Conservation (phyloP, 2,113 vertebrate species). For the Pollachius pollachius region DNA sequence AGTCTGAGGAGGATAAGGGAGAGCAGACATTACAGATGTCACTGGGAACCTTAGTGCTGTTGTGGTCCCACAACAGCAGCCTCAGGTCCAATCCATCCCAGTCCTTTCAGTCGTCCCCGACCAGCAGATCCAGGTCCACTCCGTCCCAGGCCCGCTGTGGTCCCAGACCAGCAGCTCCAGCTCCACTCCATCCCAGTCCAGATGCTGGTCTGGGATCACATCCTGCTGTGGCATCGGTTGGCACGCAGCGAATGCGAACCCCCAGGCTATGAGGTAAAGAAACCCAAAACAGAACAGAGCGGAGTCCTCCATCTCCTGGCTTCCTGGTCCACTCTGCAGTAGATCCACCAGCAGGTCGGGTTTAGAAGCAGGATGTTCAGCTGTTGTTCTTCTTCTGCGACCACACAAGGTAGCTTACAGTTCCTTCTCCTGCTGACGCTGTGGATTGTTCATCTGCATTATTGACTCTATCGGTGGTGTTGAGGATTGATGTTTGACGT, state of each 20-base stretch:
- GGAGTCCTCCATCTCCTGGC: too few relatives aligned
- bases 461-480: not conserved
- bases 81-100: not conserved
- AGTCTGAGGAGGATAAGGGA: conserved; percentile 13
- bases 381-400: not conserved
- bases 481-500: conserved; percentile 30
- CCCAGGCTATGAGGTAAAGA: conserved; percentile 44
- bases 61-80: not conserved
- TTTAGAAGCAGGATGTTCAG: conserved; percentile 31
- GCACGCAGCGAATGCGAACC: conserved; percentile 52
- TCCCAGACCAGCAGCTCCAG: not conserved
- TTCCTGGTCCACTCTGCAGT: not conserved
- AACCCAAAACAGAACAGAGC: conserved; percentile 1
- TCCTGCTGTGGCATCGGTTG: conserved; percentile 8
- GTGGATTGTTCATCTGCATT: conserved; percentile 28
- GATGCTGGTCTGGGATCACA: not conserved
- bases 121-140: not conserved
- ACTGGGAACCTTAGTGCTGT: conserved; percentile 27
- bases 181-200: not conserved
- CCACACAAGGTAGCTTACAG: not conserved
- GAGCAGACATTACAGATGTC: conserved; percentile 32
- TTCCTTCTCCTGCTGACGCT: not conserved
- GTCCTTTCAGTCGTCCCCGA: not conserved
- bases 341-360: not conserved
- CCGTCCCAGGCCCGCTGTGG: conserved; percentile 4